Percentiles rank a stretch among this genome's conserved stretches.
These are phyloP conservation scores for Felis catus DNA, from an alignment of 2,113 vertebrate genomes.

Conservation along the genomic window DNA sequence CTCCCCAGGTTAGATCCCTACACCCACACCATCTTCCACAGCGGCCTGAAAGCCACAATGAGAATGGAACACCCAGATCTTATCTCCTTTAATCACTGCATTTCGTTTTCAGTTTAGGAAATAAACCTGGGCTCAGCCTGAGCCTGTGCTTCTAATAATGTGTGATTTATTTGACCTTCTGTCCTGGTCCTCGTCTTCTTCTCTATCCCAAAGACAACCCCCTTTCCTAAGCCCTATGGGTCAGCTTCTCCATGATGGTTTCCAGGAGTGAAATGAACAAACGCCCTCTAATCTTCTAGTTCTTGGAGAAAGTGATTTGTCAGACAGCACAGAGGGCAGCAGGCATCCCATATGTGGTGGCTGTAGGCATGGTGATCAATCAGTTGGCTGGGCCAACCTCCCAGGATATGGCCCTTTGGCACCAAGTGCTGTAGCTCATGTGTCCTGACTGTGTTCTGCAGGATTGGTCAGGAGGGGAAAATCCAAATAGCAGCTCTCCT, in stretches of 20 bases:
- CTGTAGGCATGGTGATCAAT: too few relatives aligned
- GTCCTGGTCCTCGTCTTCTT: not conserved
- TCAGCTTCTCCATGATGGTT: not conserved
- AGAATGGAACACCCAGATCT: not conserved
- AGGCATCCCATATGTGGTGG: not conserved
- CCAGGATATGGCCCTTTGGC: not conserved
- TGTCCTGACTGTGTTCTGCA: not conserved
- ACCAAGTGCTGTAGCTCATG: not conserved
- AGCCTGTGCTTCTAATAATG: not conserved
- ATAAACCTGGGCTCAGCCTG: conserved; percentile 17
- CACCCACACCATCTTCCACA: not conserved
- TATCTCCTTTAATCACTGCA: not conserved
- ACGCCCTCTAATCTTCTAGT: not conserved
- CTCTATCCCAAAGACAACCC: not conserved
- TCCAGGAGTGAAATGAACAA: not conserved
- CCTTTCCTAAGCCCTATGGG: not conserved
- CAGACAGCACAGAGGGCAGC: too few relatives aligned
- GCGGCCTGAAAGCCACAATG: not conserved
- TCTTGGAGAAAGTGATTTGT: not conserved
- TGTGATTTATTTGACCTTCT: not conserved
- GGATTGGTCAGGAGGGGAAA: not conserved
- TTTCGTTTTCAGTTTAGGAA: not conserved
- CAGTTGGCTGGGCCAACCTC: not conserved
- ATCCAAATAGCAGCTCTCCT: not conserved
- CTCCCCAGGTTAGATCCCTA: not conserved